These are phyloP conservation scores for Chrysocyon brachyurus DNA, from an alignment of 2,797 vertebrate genomes.

Conservation along the genomic window DNA sequence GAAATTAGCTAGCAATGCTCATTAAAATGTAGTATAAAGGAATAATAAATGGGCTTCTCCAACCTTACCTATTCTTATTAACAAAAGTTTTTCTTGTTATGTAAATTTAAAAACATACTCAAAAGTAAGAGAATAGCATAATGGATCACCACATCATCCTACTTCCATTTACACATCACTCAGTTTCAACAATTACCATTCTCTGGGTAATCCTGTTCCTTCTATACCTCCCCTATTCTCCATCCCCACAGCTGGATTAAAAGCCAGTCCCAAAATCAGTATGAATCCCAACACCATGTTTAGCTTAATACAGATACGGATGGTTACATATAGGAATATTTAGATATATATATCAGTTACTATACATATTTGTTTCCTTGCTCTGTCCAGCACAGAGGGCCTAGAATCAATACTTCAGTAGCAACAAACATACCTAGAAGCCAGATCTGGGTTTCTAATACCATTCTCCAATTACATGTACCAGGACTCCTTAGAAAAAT, in stretches of 20 bases:
- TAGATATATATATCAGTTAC: neutral
- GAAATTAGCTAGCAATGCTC: conserved; percentile 2
- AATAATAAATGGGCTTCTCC: neutral
- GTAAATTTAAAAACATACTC: neutral
- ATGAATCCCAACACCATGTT: neutral
- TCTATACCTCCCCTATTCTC: neutral
- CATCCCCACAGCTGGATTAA: neutral
- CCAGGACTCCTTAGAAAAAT: neutral
- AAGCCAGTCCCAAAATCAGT: neutral
- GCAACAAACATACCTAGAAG: neutral
- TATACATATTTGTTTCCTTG: neutral
- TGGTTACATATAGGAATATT: neutral
- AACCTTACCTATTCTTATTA: neutral
- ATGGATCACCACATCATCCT: neutral
- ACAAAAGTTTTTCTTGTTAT: neutral
- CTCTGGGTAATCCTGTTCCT: neutral
- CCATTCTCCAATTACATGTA: neutral
- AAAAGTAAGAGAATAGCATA: neutral
- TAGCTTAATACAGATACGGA: neutral
- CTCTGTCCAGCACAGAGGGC: neutral
- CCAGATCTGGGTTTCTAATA: neutral
- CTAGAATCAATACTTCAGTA: neutral
- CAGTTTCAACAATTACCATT: neutral
- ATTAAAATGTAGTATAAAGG: neutral
- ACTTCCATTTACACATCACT: neutral